phyloP scores from a whole-genome alignment of 2,113 vertebrate species.

The Triplophysa dalaica region DNA sequence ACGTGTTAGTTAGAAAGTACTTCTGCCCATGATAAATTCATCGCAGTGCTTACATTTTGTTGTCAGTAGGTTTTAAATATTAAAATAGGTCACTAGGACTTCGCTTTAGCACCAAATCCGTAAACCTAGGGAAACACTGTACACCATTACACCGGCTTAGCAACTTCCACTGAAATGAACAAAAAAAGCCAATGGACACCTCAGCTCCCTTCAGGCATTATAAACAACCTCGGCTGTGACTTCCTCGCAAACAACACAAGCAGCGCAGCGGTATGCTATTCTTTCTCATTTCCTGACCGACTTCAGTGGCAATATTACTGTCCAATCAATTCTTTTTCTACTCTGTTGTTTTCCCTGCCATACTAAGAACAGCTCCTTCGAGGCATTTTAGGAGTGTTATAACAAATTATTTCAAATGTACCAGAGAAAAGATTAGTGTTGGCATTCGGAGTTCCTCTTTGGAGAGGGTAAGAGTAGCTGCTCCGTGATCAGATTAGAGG shows the following conservation, averaged over 20 bases:
- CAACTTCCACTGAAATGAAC: no score
- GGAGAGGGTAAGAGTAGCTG: background rate
- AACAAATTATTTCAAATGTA: slow-evolving; percentile 13
- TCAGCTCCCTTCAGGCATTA: background rate
- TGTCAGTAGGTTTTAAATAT: no score
- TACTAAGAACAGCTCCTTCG: background rate
- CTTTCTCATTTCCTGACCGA: background rate
- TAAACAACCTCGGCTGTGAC: background rate
- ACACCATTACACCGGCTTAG: no score
- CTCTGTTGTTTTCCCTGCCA: background rate
- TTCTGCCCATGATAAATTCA: no score
- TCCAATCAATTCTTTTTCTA: slow-evolving; percentile 20
- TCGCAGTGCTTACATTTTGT: no score
- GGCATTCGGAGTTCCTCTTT: slow-evolving; percentile 9
- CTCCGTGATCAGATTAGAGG: slow-evolving; percentile 13
- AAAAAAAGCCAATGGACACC: no score
- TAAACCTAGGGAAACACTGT: no score
- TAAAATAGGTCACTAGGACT: no score
- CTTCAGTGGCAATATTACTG: background rate
- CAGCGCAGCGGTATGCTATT: background rate
- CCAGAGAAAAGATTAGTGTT: slow-evolving; percentile 13
- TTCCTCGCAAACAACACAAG: background rate
- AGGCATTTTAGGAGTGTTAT: background rate
- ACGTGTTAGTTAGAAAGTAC: no score
- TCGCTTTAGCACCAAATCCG: no score